Conservation (phyloP, 1,140 invertebrate species). For the Frieseomelitta varia region DNA sequence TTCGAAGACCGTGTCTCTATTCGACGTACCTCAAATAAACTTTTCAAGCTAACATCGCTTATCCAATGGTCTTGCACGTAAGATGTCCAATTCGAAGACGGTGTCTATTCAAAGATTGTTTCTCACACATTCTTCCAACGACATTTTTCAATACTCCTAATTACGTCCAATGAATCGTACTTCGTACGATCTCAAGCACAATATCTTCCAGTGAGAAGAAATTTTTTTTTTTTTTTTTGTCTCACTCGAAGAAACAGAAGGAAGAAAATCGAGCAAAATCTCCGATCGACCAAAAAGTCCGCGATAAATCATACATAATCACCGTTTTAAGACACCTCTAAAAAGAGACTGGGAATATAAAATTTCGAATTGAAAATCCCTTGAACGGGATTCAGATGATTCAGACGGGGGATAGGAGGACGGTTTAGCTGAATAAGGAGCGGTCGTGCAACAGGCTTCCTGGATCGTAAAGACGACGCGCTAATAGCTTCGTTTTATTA, state of each 20-base stretch:
- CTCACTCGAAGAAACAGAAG: background rate
- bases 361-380: background rate
- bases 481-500: conserved; percentile 60
- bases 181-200: background rate
- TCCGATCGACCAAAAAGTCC: background rate
- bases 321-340: background rate
- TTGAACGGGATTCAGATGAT: background rate
- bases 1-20: no score
- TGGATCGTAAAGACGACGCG: conserved; percentile 49
- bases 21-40: no score
- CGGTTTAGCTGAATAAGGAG: conserved; percentile 5
- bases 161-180: background rate
- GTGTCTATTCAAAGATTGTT: no score
- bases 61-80: no score
- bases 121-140: no score
- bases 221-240: background rate
- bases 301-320: background rate
- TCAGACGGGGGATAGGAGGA: background rate
- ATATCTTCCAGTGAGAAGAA: background rate
- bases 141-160: background rate
- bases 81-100: no score
- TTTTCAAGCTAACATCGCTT: no score
- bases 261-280: background rate
- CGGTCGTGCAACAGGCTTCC: conserved; percentile 21
- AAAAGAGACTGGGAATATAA: no score